Percentiles rank a stretch among this genome's conserved stretches.
These are phyloP conservation scores for Pectinophora gossypiella DNA, from an alignment of 1,140 invertebrate species.

Conservation along the genomic window DNA sequence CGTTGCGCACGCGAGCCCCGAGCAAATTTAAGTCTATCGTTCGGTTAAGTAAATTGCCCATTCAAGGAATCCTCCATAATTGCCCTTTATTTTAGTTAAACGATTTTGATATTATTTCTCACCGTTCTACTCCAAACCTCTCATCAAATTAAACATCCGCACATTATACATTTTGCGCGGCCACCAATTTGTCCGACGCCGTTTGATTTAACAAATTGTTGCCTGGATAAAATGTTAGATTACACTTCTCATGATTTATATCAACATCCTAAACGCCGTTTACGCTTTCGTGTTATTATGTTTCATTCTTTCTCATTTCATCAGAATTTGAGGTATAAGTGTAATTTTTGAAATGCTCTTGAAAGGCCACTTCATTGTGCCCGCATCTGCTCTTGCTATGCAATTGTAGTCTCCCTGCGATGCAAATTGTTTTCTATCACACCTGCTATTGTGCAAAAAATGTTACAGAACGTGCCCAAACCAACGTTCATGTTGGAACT, in stretches of 20 bases:
- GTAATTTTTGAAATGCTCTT: neutral
- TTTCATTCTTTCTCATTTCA: neutral
- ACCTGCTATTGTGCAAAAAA: conserved; percentile 27
- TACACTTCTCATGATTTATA: conserved; percentile 35
- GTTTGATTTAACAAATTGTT: conserved; percentile 58
- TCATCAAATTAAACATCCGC: conserved; percentile 63
- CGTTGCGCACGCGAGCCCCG: conserved; percentile 17
- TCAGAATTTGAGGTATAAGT: neutral
- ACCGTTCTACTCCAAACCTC: conserved; percentile 39
- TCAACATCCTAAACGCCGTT: conserved; percentile 16
- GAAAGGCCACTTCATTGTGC: neutral
- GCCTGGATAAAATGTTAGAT: conserved; percentile 28
- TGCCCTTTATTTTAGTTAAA: conserved; percentile 53
- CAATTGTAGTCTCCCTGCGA: conserved; percentile 8
- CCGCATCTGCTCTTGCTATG: conserved; percentile 13
- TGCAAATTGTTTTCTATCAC: conserved; percentile 19
- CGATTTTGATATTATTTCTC: conserved; percentile 60
- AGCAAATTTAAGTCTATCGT: neutral
- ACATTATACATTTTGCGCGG: conserved; percentile 61
- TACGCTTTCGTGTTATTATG: conserved; percentile 1
- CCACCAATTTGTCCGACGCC: conserved; percentile 43
- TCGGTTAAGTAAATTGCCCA: conserved; percentile 30
- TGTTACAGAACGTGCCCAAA: conserved; percentile 21
- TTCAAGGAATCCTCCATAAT: conserved; percentile 43
- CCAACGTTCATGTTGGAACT: conserved; percentile 6